Base-by-base conservation (phyloP, 2,797 vertebrate genomes). In the Florisuga fusca region DNA sequence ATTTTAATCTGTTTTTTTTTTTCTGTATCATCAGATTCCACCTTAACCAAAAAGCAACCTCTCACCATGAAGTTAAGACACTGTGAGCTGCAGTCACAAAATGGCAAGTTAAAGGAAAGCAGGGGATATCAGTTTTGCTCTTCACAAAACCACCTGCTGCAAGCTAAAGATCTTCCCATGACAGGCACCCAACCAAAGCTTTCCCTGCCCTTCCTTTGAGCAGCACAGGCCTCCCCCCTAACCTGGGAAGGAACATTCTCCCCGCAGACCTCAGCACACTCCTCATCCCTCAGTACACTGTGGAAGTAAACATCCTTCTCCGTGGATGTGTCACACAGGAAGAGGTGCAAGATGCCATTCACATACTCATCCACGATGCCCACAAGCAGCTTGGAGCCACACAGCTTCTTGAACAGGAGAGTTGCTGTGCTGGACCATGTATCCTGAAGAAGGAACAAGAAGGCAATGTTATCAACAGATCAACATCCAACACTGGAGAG, bases 241-340 rank as follows among this genome's bases (percentile, higher is more conserved):
- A 98, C 98, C 98, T 98, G 96, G 77, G 97, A 98, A 89, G 97
- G 97, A 29, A 97, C 2, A 14, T 98, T 98, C 87, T 97, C 93
- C 63, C 69, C 33, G 12, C 97, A 98, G 46, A 97, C 6, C 1
- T 97, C 73, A 48, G 98, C 99, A 11, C 98, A 98, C 59, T 99
- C 98, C 86, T 97, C 96, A 45, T 94, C 94, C 71, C 97, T 96
- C 84, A 99, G 96, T 46, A 98, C 93, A 7, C 90, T 86, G 96
- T 99, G 99, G 71, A 99, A 94, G 90, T 99, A 99, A 85, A 99
- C 6, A 58, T 99, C 99, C 11, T 98, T 88, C 23, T 98, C 94
- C 2, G 99, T 98, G 84, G 96, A 97, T 0, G 99, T 99, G 97
- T 99, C 99, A 78, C 99, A 99, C 80, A 99, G 97, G 93, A 98